Evolutionary conservation across 2,888 invertebrate genomes (phyloP), one percentile per base, ranked within the genome.

Genomic region (Caenorhabditis virilis): DNA sequence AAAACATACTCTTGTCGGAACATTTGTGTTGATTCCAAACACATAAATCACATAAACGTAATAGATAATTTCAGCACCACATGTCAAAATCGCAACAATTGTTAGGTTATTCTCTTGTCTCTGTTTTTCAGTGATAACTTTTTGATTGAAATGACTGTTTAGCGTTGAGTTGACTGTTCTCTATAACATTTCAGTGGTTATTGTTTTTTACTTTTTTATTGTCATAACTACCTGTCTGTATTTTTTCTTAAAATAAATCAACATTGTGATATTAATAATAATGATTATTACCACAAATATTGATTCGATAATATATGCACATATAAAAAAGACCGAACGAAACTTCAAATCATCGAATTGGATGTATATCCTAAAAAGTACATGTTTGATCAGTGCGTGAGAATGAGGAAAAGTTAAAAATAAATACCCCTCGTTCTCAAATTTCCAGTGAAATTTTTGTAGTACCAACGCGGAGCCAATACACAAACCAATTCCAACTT

Each of bases 41-140:
- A 61, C 58, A 36, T 71, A 71, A 20, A 71, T 55, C 13, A 71
- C 64, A 45, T 71, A 71, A 18, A 51, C 43, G 41, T 71, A 71
- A 43, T 68, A 71, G 7, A 61, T 33, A 9, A 71, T 55, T 65
- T 71, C 71, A 38, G 64, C 59, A 22, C 61, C 62, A 65, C 71
- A 71, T 2, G 71, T 71, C 36, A 65, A 41, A 26, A 49, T 46
- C 16, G 67, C 63, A 25, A 71, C 67, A 11, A 65, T 62, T 27
- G 61, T 57, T 35, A 71, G 25, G 30, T 68, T 68, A 42, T 65
- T 67, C 46, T 71, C 71, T 41, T 71, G 71, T 22, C 71, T 48
- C 47, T 67, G 67, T 59, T 70, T 70, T 50, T 70, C 70, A 33
- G 47, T 70, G 27, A 66, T 42, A 25, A 66, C 57, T 41, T 66